Conservation (phyloP, 2,113 vertebrate genomes). For the Spheniscus mendiculus region DNA sequence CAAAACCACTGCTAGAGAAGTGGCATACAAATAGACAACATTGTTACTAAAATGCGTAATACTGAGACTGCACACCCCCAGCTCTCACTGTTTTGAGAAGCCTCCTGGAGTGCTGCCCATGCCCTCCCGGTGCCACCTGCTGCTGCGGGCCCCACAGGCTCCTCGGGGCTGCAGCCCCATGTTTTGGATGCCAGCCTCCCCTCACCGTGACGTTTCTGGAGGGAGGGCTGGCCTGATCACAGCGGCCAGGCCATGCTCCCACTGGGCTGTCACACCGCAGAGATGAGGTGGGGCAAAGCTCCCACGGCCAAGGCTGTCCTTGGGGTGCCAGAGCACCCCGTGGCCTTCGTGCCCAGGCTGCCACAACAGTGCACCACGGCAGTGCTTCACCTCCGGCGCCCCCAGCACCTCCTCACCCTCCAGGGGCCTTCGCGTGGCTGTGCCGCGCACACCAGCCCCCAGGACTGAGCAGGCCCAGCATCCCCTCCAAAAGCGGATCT, state of each 20-base stretch:
- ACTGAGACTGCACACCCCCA: neutral
- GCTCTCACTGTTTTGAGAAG: neutral
- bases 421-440: neutral
- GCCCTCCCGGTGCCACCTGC: neutral
- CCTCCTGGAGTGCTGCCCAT: neutral
- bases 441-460: neutral
- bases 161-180: neutral
- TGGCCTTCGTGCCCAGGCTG: neutral
- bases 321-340: neutral
- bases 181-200: neutral
- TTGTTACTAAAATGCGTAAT: neutral
- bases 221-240: neutral
- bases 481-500: neutral
- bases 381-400: fast-evolving
- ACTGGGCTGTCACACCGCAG: neutral
- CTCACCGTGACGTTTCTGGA: neutral
- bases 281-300: fast-evolving
- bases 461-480: neutral
- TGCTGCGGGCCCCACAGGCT: neutral
- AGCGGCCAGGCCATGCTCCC: neutral
- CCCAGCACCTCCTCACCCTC: neutral
- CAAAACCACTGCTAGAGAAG: neutral
- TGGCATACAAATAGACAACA: neutral
- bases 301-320: neutral
- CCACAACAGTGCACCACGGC: fast-evolving